Base-by-base conservation (phyloP, 2,113 vertebrate species). In the Saimiri boliviensis region DNA sequence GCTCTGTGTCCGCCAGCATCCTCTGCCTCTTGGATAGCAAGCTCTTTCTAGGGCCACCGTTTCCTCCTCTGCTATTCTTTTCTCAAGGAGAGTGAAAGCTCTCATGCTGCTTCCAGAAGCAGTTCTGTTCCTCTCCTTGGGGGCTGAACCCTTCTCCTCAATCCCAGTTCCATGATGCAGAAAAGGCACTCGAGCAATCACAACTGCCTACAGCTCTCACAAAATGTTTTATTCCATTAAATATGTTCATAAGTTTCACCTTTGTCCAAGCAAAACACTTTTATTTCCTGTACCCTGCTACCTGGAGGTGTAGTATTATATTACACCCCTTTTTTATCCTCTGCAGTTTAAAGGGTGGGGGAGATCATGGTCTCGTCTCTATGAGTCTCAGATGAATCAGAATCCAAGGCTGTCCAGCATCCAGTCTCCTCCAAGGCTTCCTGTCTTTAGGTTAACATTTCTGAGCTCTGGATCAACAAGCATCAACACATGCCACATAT, bases 401-500 rank as follows among this genome's bases (percentile, higher is more conserved):
- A 97, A 96, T 76, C 94, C 0, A 73, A 90, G 96, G 93, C 94
- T 93, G 37, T 97, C 80, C 80, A 95, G 47, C 79, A 89, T 47
- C 30, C 60, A 97, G 40, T 76, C 84, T 73, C 88, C 81, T 92
- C 89, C 85, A 95, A 90, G 70, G 84, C 45, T 96, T 77, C 71
- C 13, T 97, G 52, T n/a, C 83, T 96, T 96, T 94, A 95, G 86
- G 42, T n/a, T 95, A 93, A 96, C 58, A 42, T 95, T 97, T 97
- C 90, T 97, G 92, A 98, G 86, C 98, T 95, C 94, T 77, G 95
- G 94, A 93, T 90, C 84, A 96, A 92, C 93, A 97, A 98, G 79
- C 96, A 98, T 92, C 95, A 98, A 98, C 94, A 97, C 93, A 82
- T 71, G 82, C 40, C 93, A 94, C 97, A 98, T 97, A 97, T 96